phyloP scores from a whole-genome alignment of 2,888 invertebrate genomes.

The Esperia sulphurella region DNA sequence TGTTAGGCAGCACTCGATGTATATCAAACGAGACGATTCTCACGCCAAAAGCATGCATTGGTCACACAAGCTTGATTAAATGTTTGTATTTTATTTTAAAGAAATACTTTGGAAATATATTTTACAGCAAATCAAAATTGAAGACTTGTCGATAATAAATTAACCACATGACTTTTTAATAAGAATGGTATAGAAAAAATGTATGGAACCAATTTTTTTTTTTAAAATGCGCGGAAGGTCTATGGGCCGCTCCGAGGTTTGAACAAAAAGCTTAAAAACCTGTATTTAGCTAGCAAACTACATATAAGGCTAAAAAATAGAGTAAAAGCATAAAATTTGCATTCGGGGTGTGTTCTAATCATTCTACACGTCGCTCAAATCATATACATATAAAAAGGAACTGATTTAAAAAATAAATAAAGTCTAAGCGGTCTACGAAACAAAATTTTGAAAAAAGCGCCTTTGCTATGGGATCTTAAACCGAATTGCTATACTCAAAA shows the following conservation, averaged over 20 bases:
- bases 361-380: slow-evolving; percentile 62
- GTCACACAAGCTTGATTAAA: slow-evolving; percentile 47
- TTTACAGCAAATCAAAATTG: slow-evolving; percentile 14
- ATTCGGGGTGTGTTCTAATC: slow-evolving; percentile 48
- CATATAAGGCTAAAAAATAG: slow-evolving; percentile 55
- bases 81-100: slow-evolving; percentile 10
- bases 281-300: slow-evolving; percentile 56
- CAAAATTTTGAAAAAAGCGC: slow-evolving; percentile 56
- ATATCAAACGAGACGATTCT: slow-evolving; percentile 8
- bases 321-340: slow-evolving; percentile 55
- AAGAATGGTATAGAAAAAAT: not conserved
- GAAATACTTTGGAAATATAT: not conserved
- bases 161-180: slow-evolving; percentile 11
- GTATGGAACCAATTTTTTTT: slow-evolving; percentile 43
- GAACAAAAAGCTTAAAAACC: slow-evolving; percentile 49
- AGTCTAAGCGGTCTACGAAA: slow-evolving; percentile 64
- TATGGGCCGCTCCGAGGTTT: slow-evolving; percentile 52
- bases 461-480: slow-evolving; percentile 38
- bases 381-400: slow-evolving; percentile 61
- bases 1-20: slow-evolving; percentile 5
- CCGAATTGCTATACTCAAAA: slow-evolving; percentile 23
- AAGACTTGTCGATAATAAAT: slow-evolving; percentile 10
- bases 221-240: slow-evolving; percentile 69
- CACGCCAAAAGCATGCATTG: slow-evolving; percentile 43
- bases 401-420: slow-evolving; percentile 50